Percentiles rank a stretch among this genome's conserved stretches.
Evolutionary conservation across 2,888 invertebrate genomes (phyloP).

Genomic region (Amblyjoppa fuscipennis): DNA sequence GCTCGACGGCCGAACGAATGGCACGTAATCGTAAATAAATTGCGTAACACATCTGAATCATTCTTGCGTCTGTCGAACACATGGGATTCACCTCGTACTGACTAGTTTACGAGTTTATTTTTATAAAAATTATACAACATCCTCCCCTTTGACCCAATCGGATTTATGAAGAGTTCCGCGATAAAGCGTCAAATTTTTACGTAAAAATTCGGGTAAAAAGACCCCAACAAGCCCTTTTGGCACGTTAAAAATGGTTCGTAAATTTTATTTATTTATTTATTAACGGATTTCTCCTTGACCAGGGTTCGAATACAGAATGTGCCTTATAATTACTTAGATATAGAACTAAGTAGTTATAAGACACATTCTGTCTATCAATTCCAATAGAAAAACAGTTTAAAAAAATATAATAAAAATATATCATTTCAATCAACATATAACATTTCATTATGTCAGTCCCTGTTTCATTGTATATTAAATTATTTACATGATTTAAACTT

Average conservation of each 20-base stretch:
- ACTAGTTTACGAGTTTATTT: not conserved
- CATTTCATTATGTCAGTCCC: too few species aligned
- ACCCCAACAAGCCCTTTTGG: too few species aligned
- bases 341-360: too few species aligned
- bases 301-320: too few species aligned
- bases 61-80: slow-evolving; percentile 30
- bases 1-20: slow-evolving; percentile 25
- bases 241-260: too few species aligned
- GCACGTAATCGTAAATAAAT: slow-evolving; percentile 63
- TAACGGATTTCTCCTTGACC: too few species aligned
- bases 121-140: not conserved
- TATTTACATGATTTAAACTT: too few species aligned
- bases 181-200: not conserved
- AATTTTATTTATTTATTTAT: too few species aligned
- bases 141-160: not conserved
- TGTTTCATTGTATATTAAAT: too few species aligned
- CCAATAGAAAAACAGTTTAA: not conserved
- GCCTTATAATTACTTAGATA: too few species aligned
- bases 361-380: too few species aligned
- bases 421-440: too few species aligned
- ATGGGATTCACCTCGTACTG: not conserved
- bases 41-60: slow-evolving; percentile 49
- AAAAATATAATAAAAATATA: not conserved
- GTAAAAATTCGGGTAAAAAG: not conserved
- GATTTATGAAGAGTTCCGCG: not conserved